These are phyloP conservation scores for Linurgus olivaceus DNA, from an alignment of 2,797 vertebrate genomes.

Conservation along the genomic window DNA sequence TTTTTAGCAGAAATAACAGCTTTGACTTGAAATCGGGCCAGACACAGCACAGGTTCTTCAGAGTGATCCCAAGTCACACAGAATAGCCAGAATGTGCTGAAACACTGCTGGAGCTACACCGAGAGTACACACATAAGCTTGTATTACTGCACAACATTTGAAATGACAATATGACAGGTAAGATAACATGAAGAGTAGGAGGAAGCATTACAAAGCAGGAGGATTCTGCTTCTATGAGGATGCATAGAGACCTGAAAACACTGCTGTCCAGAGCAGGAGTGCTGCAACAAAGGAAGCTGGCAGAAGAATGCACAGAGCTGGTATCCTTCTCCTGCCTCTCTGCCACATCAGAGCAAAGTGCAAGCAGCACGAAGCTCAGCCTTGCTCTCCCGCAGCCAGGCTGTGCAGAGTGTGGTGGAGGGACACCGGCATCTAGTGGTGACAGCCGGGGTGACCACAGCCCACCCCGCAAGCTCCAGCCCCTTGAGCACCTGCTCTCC, in stretches of 20 bases:
- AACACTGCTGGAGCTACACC: background rate
- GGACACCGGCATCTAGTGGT: conserved; percentile 2
- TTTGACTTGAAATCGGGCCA: background rate
- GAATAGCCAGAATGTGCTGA: background rate
- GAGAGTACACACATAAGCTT: background rate
- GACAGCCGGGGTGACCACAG: background rate
- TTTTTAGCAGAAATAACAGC: background rate
- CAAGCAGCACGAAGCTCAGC: background rate
- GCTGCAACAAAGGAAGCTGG: background rate
- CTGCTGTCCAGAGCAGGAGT: background rate
- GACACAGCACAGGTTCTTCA: background rate
- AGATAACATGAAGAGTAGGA: background rate
- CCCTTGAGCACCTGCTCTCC: background rate
- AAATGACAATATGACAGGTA: background rate
- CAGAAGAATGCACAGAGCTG: background rate
- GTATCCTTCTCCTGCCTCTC: background rate
- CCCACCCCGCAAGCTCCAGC: fast-evolving
- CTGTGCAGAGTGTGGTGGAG: background rate
- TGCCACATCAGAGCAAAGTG: background rate
- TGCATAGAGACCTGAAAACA: background rate
- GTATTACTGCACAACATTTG: background rate
- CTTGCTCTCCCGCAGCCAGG: background rate
- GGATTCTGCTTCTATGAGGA: background rate
- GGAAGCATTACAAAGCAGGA: background rate
- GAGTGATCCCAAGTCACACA: background rate